A percentile compares a stretch with the other conserved stretches of the same genome.
Conservation (phyloP, 2,888 invertebrate species). For the Drosophila demipolita region DNA sequence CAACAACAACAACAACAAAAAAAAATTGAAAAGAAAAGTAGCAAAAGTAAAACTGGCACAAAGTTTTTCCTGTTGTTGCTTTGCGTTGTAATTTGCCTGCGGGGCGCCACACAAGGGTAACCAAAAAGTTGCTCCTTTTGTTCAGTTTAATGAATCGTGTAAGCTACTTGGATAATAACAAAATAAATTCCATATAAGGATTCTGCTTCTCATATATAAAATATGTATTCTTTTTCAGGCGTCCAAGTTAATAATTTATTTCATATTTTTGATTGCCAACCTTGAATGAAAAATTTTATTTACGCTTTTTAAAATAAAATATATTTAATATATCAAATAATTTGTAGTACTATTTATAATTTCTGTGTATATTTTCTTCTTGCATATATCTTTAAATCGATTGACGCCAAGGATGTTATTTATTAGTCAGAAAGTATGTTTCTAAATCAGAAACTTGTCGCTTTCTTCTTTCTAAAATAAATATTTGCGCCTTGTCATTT, state of each 20-base stretch:
- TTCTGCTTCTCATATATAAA: not conserved
- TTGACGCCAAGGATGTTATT: not conserved
- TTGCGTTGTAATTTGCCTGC: constrained; percentile 38
- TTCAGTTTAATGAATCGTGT: constrained; percentile 13
- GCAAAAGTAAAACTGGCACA: constrained; percentile 57
- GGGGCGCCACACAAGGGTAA: constrained; percentile 18
- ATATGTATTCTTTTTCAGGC: not conserved
- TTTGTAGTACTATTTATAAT: not conserved
- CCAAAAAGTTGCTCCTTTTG: constrained; percentile 25
- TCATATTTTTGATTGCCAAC: not conserved
- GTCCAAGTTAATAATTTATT: not conserved
- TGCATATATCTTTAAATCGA: not conserved
- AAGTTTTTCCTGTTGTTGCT: constrained; percentile 50
- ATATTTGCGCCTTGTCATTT: too few relatives aligned
- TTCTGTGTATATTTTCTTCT: not conserved
- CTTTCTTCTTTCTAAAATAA: not conserved
- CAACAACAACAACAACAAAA: too few relatives aligned
- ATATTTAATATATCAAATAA: constrained; percentile 7
- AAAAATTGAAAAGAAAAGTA: not conserved
- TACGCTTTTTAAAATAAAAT: not conserved
- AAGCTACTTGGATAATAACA: constrained; percentile 7
- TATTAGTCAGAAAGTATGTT: not conserved
- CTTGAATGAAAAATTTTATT: not conserved
- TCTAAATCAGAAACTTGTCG: not conserved
- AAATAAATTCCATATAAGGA: not conserved